phyloP scores from a whole-genome alignment of 1,140 invertebrate genomes.

The Cecropterus lyciades region DNA sequence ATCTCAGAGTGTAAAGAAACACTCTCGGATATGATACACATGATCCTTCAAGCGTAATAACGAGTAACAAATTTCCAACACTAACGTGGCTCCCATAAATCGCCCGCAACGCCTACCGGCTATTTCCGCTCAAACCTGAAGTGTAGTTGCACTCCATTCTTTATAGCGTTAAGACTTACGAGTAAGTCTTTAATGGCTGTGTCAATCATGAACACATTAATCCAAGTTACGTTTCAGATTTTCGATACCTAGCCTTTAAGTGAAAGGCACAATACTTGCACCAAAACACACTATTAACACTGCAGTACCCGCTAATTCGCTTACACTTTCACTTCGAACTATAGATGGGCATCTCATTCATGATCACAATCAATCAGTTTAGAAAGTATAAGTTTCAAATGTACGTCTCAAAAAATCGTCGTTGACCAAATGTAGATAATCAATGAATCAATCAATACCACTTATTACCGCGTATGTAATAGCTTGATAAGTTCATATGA shows the following conservation, averaged over 20 bases:
- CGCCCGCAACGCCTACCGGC: too few relatives aligned
- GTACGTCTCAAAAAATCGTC: constrained; percentile 8
- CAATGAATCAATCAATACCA: constrained; percentile 17
- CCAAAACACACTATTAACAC: constrained; percentile 30
- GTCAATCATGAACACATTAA: constrained; percentile 20
- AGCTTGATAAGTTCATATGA: not conserved
- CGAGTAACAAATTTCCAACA: too few relatives aligned
- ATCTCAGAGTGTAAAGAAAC: too few relatives aligned
- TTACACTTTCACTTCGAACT: constrained; percentile 26
- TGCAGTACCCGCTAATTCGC: constrained; percentile 24
- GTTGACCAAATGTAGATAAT: constrained; percentile 1
- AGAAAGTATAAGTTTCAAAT: constrained; percentile 39
- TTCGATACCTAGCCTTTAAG: constrained; percentile 15
- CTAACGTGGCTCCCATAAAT: too few relatives aligned
- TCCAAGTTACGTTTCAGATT: constrained; percentile 25
- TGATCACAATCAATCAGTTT: constrained; percentile 34
- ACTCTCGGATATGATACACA: too few relatives aligned
- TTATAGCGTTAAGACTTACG: too few relatives aligned
- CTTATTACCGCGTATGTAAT: constrained; percentile 3
- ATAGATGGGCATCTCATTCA: constrained; percentile 30
- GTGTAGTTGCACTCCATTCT: too few relatives aligned
- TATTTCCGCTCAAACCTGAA: too few relatives aligned
- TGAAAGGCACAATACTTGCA: constrained; percentile 26
- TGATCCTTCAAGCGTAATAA: too few relatives aligned
- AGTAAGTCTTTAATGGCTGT: not conserved